Evolutionary conservation across 1,140 invertebrate species (phyloP), one percentile per base, ranked within the genome.

Genomic region (Drosophila melanica): DNA sequence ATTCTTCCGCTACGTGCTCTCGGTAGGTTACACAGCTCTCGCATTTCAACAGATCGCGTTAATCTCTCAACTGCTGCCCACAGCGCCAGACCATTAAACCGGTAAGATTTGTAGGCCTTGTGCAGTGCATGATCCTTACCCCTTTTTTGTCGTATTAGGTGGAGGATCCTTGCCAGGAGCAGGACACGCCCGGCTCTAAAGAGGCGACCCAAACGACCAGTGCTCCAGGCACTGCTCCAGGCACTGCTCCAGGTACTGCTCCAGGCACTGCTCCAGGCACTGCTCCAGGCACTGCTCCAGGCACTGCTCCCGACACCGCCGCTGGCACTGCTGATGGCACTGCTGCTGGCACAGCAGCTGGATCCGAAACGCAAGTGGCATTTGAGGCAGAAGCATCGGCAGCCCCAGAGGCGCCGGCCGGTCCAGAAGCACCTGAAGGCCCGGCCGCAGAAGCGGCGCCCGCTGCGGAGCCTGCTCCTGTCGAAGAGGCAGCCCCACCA

Each of bases 1-100:
- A 9, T 89, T 89, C 66, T 89, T 89, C 71, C 80, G 81, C 11
- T 27, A 1, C 6, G 50, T 74, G 8, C 35, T 79, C n/a, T 2
- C 45, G 18, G 84, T 89, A 35, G 58, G 76, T 16, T 27, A 12
- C 4, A 23, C 1, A 14, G 12, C 9, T n/a, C 6, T 1, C 11
- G 12, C 8, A 12, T 30, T 0, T 14, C 0, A 11, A 10, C 16
- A 5, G 5, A 7, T 27, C 9, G 3, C 20, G n/a, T 44, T 44
- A 53, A 18, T 11, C 8, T 0, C 11, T 18, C 1, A 6, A 48
- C 14, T 23, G 3, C 14, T 10, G 12, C 8, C 37, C 20, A 10
- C 47, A 84, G 81, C 73, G 53, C 8, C 53, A 37, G 8, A 12
- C 30, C 7, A 51, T 69, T 3, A 77, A 80, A 33, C 53, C 65